Percentiles rank a stretch among this genome's conserved stretches.
These are phyloP conservation scores for Lepidothrix coronata DNA, from an alignment of 2,113 vertebrate genomes.

Conservation along the genomic window DNA sequence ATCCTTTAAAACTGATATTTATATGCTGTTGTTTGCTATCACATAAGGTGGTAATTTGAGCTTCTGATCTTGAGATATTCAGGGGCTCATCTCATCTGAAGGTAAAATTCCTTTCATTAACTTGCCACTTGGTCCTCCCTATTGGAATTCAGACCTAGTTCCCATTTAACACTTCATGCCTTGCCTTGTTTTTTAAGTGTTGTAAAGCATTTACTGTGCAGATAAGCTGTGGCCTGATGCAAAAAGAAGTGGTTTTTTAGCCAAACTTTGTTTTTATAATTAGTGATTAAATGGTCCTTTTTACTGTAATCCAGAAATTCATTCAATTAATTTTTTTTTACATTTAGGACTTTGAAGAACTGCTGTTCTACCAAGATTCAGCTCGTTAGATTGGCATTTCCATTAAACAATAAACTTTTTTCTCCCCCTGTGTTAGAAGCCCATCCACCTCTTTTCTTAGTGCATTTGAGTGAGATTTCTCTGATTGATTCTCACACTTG, in stretches of 20 bases:
- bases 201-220: conserved; percentile 4
- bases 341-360: conserved; percentile 30
- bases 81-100: background rate
- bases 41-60: background rate
- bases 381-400: conserved; percentile 20
- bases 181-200: background rate
- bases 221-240: background rate
- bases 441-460: background rate
- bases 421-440: background rate
- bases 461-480: background rate
- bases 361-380: background rate
- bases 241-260: conserved; percentile 19
- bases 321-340: background rate
- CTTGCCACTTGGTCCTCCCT: background rate
- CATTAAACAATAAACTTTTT: conserved; percentile 1
- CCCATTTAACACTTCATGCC: background rate
- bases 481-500: background rate
- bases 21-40: background rate
- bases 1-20: background rate
- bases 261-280: conserved; percentile 20
- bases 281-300: background rate
- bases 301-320: background rate
- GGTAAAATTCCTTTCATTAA: background rate
- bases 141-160: background rate
- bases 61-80: background rate